Percentiles rank a stretch among this genome's conserved stretches.
These are phyloP conservation scores for Erinaceus europaeus DNA, from an alignment of 2,113 vertebrate species.

Conservation along the genomic window DNA sequence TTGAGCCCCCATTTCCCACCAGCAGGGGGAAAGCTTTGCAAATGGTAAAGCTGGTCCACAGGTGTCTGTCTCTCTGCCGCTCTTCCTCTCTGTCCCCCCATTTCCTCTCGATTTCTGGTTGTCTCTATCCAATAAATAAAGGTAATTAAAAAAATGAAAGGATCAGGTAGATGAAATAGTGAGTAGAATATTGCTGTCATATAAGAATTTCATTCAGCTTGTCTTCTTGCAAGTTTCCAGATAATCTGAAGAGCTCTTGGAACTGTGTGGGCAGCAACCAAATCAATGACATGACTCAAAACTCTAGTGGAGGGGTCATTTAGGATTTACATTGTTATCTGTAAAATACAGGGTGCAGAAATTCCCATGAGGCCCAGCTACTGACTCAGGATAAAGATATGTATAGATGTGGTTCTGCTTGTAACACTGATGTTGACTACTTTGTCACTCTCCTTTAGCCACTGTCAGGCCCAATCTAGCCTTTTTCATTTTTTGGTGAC, in stretches of 20 bases:
- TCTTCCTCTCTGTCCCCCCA: no score
- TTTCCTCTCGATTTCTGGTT: no score
- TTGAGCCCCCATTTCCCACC: no score
- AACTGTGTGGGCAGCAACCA: slow-evolving; percentile 6
- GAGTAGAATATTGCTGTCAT: background rate
- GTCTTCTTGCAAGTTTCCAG: background rate
- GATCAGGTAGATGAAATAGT: background rate
- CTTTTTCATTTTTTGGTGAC: background rate
- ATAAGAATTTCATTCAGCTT: background rate
- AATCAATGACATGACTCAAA: slow-evolving; percentile 5
- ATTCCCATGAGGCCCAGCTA: background rate
- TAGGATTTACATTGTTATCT: background rate
- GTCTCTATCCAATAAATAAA: no score
- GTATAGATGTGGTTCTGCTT: background rate
- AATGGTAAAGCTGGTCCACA: no score
- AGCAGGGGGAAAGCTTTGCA: no score
- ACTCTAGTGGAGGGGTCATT: background rate
- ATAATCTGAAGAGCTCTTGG: background rate
- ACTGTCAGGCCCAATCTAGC: background rate
- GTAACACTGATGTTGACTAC: background rate
- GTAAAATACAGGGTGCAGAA: background rate
- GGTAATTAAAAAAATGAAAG: no score
- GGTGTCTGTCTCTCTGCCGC: no score
- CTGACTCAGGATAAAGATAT: background rate
- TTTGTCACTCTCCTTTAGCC: background rate